Conservation (phyloP, 2,113 vertebrate species). For the Callocephalon fimbriatum region DNA sequence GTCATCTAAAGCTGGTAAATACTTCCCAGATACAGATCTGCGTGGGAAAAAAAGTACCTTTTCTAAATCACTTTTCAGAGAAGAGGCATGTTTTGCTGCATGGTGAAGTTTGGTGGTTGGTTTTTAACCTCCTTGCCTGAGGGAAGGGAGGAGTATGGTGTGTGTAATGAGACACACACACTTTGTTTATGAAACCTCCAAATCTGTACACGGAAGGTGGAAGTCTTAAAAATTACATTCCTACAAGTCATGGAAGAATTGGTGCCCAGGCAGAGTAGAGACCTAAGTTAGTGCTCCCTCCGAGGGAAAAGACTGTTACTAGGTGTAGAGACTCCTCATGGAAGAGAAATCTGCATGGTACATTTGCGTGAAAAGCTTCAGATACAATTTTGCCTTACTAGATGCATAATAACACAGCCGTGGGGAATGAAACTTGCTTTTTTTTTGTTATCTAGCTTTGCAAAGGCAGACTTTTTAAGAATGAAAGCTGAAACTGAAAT, state of each 20-base stretch:
- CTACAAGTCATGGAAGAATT: neutral
- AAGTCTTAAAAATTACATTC: neutral
- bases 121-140: neutral
- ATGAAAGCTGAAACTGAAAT: neutral
- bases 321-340: neutral
- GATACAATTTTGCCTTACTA: neutral
- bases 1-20: neutral
- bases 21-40: neutral
- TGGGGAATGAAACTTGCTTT: neutral
- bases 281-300: neutral
- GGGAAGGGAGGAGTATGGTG: neutral
- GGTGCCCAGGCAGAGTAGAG: neutral
- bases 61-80: neutral
- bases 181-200: neutral
- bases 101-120: neutral
- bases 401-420: neutral
- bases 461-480: neutral
- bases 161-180: neutral
- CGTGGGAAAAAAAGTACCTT: neutral
- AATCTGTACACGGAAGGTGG: neutral
- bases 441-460: neutral
- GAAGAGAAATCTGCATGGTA: neutral
- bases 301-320: neutral
- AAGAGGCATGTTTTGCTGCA: neutral
- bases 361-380: neutral